A percentile compares a stretch with the other conserved stretches of the same genome.
Conservation (phyloP, 53 echinoderm and acorn worm species). For the Actinopyga echinites region DNA sequence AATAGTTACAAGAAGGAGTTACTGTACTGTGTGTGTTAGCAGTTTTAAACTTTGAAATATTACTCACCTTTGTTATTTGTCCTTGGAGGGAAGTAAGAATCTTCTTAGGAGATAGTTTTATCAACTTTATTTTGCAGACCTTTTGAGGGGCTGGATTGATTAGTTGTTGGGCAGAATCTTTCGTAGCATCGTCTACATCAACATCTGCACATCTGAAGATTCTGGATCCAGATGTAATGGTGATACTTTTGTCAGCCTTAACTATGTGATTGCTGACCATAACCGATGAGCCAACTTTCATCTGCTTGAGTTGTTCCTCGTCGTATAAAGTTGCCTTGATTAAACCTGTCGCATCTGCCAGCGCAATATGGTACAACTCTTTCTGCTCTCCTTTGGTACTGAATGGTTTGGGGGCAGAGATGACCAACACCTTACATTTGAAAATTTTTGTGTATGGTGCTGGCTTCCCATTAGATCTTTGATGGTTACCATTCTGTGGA, state of each 20-base stretch:
- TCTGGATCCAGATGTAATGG: conserved; percentile 2
- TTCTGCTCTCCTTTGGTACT: conserved; percentile 13
- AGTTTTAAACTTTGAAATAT: neutral
- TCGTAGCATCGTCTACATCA: neutral
- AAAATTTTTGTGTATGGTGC: neutral
- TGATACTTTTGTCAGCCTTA: neutral
- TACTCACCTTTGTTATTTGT: neutral
- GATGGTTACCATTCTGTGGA: neutral
- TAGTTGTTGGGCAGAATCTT: neutral
- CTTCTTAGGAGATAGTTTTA: neutral
- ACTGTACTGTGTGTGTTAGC: neutral
- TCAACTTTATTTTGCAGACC: neutral
- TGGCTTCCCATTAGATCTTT: neutral
- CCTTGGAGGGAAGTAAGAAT: neutral
- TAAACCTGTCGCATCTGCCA: neutral
- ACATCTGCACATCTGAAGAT: conserved; percentile 10
- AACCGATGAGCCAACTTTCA: neutral
- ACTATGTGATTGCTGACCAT: conserved; percentile 2
- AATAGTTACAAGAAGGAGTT: neutral
- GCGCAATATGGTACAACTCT: neutral
- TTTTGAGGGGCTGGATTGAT: neutral
- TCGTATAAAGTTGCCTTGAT: neutral
- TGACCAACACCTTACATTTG: neutral
- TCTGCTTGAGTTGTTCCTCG: neutral
- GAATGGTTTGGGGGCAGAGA: neutral